These are phyloP conservation scores for Chloroceryle inda DNA, from an alignment of 2,797 vertebrate species.

Conservation along the genomic window DNA sequence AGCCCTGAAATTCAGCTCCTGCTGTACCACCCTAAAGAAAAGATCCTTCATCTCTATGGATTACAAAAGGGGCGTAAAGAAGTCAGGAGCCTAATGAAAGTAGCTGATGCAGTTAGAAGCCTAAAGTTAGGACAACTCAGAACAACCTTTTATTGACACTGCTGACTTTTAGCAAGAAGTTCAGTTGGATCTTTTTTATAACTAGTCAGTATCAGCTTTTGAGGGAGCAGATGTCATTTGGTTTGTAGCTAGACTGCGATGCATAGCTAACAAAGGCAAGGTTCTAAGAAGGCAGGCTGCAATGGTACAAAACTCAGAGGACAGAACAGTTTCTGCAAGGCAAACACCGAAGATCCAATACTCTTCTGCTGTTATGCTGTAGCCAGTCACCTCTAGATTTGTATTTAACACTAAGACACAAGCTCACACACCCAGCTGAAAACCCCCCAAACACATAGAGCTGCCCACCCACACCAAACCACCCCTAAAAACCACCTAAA, in stretches of 20 bases:
- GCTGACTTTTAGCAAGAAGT: background rate
- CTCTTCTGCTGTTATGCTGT: background rate
- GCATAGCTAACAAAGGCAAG: fast-evolving
- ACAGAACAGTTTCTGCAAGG: background rate
- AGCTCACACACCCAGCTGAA: background rate
- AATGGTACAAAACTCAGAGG: background rate
- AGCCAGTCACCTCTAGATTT: background rate
- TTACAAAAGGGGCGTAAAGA: background rate
- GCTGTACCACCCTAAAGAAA: background rate
- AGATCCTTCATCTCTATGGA: background rate
- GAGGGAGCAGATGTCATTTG: background rate
- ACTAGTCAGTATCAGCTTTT: background rate
- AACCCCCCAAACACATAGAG: fast-evolving
- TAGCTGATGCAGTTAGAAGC: background rate
- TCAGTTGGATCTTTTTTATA: background rate
- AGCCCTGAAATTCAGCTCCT: background rate
- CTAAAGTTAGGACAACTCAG: background rate
- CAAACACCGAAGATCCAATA: background rate
- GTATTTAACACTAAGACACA: background rate
- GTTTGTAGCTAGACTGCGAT: background rate
- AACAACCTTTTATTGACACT: background rate
- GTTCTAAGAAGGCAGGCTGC: background rate
- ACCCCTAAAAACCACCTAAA: background rate
- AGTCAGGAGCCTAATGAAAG: background rate
- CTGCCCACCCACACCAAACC: background rate